Percentiles rank a stretch among this genome's conserved stretches.
Conservation (phyloP, 2,797 vertebrate genomes). For the Microchirus variegatus region DNA sequence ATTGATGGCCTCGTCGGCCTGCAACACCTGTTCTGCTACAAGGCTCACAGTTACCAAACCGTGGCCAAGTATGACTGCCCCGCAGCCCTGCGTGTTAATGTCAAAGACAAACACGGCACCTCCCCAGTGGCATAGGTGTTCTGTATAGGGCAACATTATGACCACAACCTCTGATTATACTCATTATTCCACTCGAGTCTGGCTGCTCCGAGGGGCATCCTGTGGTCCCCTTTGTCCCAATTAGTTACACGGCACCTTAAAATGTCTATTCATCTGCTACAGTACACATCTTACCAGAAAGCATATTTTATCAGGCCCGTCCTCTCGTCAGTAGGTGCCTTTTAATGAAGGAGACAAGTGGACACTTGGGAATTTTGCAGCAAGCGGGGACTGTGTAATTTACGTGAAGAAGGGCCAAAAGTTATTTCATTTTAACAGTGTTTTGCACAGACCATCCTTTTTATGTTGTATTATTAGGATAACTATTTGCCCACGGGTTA, state of each 20-base stretch:
- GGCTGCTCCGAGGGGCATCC: constrained; percentile 50
- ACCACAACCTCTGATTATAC: constrained; percentile 75
- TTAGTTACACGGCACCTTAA: constrained; percentile 63
- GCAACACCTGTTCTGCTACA: constrained; percentile 81
- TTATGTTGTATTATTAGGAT: constrained; percentile 1
- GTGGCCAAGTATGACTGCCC: constrained; percentile 78
- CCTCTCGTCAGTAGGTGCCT: constrained; percentile 35
- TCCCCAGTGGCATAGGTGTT: constrained; percentile 71
- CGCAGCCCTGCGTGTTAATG: constrained; percentile 71
- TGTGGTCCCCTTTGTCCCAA: constrained; percentile 67
- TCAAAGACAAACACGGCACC: constrained; percentile 82
- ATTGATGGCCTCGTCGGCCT: constrained; percentile 80
- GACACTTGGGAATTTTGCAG: constrained; percentile 35
- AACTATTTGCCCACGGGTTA: no score
- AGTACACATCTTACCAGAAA: constrained; percentile 25
- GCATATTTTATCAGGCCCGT: constrained; percentile 30
- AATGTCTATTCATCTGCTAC: constrained; percentile 57
- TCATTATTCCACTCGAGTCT: constrained; percentile 70
- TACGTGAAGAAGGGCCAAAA: constrained; percentile 32
- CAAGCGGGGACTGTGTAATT: constrained; percentile 35
- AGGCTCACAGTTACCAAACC: constrained; percentile 72
- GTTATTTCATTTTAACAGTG: constrained; percentile 23
- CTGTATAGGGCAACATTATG: constrained; percentile 63
- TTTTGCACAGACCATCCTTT: constrained; percentile 19
- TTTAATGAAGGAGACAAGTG: constrained; percentile 42